Conservation (phyloP, 2,888 invertebrate genomes). For the Drosophila sordidula region DNA sequence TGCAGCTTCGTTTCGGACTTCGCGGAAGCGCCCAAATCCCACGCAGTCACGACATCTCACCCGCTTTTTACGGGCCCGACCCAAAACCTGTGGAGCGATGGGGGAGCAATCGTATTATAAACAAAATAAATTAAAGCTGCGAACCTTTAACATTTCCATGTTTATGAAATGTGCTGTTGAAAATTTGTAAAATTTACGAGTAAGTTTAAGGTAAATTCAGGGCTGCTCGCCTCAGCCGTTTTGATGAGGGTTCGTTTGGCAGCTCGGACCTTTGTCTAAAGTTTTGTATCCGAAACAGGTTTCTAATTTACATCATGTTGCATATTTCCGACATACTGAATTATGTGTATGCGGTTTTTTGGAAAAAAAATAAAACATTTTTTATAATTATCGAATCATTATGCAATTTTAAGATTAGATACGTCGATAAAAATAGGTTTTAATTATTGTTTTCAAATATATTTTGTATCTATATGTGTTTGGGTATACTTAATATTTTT, state of each 20-base stretch:
- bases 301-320: constrained; percentile 28
- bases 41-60: constrained; percentile 44
- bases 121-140: constrained; percentile 9
- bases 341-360: neutral
- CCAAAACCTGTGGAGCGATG: constrained; percentile 6
- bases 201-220: constrained; percentile 7
- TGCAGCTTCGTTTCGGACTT: constrained; percentile 10
- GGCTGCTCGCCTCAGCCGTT: neutral
- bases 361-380: neutral
- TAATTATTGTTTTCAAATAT: neutral
- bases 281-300: constrained; percentile 25
- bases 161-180: constrained; percentile 1
- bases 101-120: constrained; percentile 1
- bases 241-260: constrained; percentile 18
- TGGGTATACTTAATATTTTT: neutral
- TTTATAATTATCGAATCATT: constrained; percentile 16
- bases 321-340: constrained; percentile 7
- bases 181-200: constrained; percentile 11
- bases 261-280: constrained; percentile 3
- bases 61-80: neutral
- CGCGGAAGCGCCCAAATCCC: constrained; percentile 41
- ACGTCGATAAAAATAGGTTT: neutral
- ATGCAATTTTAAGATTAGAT: constrained; percentile 10
- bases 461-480: neutral
- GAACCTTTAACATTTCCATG: neutral